Conservation (phyloP, 2,113 vertebrate genomes). For the Tetrax tetrax region DNA sequence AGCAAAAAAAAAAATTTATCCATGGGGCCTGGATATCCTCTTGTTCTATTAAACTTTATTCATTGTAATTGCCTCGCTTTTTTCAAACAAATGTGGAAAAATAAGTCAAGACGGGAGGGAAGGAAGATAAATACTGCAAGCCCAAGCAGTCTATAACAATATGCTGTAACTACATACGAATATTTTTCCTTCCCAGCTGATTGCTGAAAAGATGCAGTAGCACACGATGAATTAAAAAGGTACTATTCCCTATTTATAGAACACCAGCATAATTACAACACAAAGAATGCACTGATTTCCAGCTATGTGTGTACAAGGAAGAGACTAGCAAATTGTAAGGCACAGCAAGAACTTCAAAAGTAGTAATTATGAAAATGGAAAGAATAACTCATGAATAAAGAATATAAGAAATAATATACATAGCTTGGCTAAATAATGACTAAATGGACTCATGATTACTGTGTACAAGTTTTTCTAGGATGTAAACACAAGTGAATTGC, state of each 20-base stretch:
- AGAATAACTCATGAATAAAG: not conserved
- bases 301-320: not conserved
- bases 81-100: not conserved
- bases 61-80: constrained; percentile 44
- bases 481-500: not conserved
- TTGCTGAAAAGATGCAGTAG: not conserved
- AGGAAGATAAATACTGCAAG: not conserved
- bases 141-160: not conserved
- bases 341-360: not conserved
- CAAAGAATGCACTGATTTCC: constrained; percentile 30
- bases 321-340: constrained; percentile 7
- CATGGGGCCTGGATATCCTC: not conserved
- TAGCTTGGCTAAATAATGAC: not conserved
- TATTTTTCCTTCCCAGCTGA: not conserved
- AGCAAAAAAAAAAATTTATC: constrained; percentile 40
- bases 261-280: not conserved
- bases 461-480: not conserved
- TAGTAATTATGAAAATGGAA: constrained; percentile 34
- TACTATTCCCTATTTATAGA: not conserved
- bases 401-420: not conserved
- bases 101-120: not conserved
- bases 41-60: constrained; percentile 14
- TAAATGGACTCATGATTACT: not conserved
- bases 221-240: not conserved
- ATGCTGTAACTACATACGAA: not conserved